These are phyloP conservation scores for Mustela erminea DNA, from an alignment of 2,797 vertebrate genomes.

Conservation along the genomic window DNA sequence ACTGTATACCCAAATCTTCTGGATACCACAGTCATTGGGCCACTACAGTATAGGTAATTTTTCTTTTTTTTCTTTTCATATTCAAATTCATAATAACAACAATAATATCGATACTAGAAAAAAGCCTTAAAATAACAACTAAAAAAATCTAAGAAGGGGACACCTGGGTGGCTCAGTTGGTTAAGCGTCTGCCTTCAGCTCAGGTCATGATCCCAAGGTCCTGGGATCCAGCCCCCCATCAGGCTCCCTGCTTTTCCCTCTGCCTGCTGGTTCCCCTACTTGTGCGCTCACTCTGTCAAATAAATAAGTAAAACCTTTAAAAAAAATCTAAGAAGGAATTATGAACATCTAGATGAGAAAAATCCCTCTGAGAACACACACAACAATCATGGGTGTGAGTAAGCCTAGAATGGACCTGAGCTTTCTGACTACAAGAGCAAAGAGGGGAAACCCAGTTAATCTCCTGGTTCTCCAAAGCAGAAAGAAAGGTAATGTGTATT, in stretches of 20 bases:
- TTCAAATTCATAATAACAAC: constrained; percentile 50
- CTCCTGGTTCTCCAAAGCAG: background rate
- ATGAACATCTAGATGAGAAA: background rate
- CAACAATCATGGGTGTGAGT: background rate
- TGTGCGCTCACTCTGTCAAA: too few relatives aligned
- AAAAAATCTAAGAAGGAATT: constrained; percentile 39
- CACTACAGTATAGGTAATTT: background rate
- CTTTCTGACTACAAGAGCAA: background rate
- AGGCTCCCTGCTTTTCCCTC: too few relatives aligned
- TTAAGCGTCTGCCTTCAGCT: too few relatives aligned
- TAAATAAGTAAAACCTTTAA: too few relatives aligned
- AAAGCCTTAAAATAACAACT: constrained; percentile 47
- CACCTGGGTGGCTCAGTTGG: too few relatives aligned
- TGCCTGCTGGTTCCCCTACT: too few relatives aligned
- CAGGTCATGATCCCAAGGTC: too few relatives aligned
- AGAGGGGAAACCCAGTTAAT: background rate
- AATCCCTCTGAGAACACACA: background rate
- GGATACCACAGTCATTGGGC: background rate
- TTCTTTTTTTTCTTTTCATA: background rate
- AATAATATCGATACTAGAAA: background rate
- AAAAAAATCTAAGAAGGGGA: constrained; percentile 17
- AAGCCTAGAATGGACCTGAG: background rate
- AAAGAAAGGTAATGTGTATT: background rate
- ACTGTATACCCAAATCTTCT: background rate
- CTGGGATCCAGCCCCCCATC: too few relatives aligned